Base-by-base conservation (phyloP, 1,140 invertebrate genomes). In the Drosophila ohnishii region DNA sequence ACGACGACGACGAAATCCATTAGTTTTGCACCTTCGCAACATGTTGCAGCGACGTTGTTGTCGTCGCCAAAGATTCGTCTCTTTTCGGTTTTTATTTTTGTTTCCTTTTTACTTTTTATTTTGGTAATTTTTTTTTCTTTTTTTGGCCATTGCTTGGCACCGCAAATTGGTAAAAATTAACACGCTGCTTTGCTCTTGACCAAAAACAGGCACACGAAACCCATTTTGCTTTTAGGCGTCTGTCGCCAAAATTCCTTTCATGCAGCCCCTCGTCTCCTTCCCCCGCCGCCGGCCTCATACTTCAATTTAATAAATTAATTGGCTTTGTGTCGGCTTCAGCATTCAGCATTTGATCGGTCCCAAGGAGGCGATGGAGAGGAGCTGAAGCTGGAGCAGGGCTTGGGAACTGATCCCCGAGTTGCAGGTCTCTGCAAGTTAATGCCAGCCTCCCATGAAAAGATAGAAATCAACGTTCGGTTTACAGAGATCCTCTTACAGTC, bases 231-330 rank as follows among this genome's bases (percentile, higher is more conserved):
- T 90, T 90, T 90, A 87, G 82, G 80, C 83, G 82, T 87, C 87
- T 90, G 87, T 90, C 87, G 87, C 87, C 77, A 90, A 90, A 90
- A 90, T 90, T 88, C 87, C 80, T 90, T 77, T 90, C 82, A 83
- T 80, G 72, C 76, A 57, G 16, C 34, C 35, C 10, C 3, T 48
- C 19, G 1, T 0, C 22, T 14, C 37, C 19, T 7, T n/a, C 10
- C 11, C 14, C 51, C 45, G n/a, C 34, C 30, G 14, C 25, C 53
- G n/a, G 56, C 79, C 71, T 83, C 85, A 90, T 90, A 88, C 89
- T 86, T 90, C 89, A 90, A 90, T 90, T 90, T 90, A 90, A 90
- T 90, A 90, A 90, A 90, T 90, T 90, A 90, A 90, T 90, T 90
- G 89, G 89, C 89, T 90, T 82, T 89, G 80, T 75, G 78, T 77